A percentile compares a stretch with the other conserved stretches of the same genome.
Evolutionary conservation across 2,113 vertebrate species (phyloP).

Genomic region (Labrus mixtus): DNA sequence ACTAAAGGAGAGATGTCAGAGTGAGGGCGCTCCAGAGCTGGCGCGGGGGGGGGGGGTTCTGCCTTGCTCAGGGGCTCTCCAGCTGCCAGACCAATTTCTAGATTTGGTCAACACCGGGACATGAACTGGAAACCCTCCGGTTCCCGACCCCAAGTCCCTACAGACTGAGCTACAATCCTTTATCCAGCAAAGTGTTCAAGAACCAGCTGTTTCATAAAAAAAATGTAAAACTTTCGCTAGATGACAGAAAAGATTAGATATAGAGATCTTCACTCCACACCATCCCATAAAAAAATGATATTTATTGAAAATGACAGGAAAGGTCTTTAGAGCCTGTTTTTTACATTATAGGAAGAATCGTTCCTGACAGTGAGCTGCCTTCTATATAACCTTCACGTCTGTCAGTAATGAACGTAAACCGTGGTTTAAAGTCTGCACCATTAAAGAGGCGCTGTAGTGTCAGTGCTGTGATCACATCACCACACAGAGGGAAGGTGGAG

Average conservation of each 20-base stretch:
- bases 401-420: slow-evolving; percentile 23
- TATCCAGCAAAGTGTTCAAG: too few relatives aligned
- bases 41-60: too few relatives aligned
- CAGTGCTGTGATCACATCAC: neutral
- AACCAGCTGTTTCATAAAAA: neutral
- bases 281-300: neutral
- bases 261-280: neutral
- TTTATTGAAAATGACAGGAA: neutral
- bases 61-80: too few relatives aligned
- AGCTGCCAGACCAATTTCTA: too few relatives aligned
- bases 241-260: neutral
- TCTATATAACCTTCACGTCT: slow-evolving; percentile 16
- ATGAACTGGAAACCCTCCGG: too few relatives aligned
- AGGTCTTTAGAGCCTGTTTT: slow-evolving; percentile 25
- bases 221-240: neutral
- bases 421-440: neutral
- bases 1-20: too few relatives aligned
- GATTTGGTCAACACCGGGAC: too few relatives aligned
- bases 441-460: neutral
- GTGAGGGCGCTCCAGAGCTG: too few relatives aligned
- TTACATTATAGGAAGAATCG: neutral
- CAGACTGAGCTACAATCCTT: too few relatives aligned
- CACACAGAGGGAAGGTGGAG: neutral
- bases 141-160: too few relatives aligned
- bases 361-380: slow-evolving; percentile 26